These are phyloP conservation scores for Drosophila repletoides DNA, from an alignment of 1,140 invertebrate species.

Conservation along the genomic window DNA sequence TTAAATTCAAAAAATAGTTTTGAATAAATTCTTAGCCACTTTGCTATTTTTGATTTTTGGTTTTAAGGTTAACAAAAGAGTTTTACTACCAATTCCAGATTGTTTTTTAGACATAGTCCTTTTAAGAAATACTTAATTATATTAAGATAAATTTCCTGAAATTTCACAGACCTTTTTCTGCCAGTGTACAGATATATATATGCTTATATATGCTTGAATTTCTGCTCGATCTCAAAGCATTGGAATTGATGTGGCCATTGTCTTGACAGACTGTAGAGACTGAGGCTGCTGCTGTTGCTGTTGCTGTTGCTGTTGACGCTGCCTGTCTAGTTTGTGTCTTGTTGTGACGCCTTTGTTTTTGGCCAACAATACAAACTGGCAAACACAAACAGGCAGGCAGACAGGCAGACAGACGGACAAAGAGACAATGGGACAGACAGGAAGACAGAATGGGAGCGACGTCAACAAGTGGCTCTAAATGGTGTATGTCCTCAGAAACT, in stretches of 20 bases:
- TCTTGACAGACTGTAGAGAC: slow-evolving; percentile 13
- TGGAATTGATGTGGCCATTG: slow-evolving; percentile 37
- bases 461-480: slow-evolving; percentile 41
- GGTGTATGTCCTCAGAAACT: slow-evolving; percentile 28
- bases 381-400: slow-evolving; percentile 7
- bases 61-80: no score
- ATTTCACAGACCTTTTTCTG: no score
- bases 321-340: slow-evolving; percentile 68
- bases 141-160: no score
- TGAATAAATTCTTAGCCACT: no score
- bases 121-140: no score
- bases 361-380: slow-evolving; percentile 51
- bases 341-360: slow-evolving; percentile 72
- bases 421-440: background rate
- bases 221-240: slow-evolving; percentile 17
- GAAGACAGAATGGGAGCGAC: slow-evolving; percentile 2
- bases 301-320: slow-evolving; percentile 18
- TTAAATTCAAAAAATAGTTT: no score
- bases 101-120: no score
- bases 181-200: background rate
- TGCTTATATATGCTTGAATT: background rate
- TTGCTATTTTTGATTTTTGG: no score
- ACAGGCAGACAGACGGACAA: background rate
- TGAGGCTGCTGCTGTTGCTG: slow-evolving; percentile 5
- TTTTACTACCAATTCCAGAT: no score